These are phyloP conservation scores for Danio rerio DNA, from an alignment of 2,113 vertebrate genomes.

Conservation along the genomic window DNA sequence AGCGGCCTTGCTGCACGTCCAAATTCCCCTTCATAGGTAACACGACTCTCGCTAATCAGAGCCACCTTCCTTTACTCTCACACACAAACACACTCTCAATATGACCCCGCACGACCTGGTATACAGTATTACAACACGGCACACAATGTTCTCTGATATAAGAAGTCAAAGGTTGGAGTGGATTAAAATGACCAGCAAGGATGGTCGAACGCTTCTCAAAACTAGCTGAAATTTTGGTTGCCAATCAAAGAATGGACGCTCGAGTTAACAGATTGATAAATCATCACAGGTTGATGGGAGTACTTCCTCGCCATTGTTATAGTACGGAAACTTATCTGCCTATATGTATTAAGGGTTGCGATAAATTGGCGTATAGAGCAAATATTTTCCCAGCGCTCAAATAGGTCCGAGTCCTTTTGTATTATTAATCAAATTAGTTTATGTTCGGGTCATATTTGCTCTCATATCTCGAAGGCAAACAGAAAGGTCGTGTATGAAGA, in stretches of 20 bases:
- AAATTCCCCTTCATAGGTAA: slow-evolving; percentile 48
- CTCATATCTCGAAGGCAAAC: slow-evolving; percentile 54
- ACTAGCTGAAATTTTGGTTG: too few species aligned
- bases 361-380: slow-evolving; percentile 26
- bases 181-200: neutral
- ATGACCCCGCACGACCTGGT: slow-evolving; percentile 7
- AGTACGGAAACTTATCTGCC: slow-evolving; percentile 3
- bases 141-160: slow-evolving; percentile 58
- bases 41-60: slow-evolving; percentile 33
- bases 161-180: slow-evolving; percentile 26
- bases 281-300: slow-evolving; percentile 22
- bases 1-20: slow-evolving; percentile 65
- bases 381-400: slow-evolving; percentile 35
- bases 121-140: slow-evolving; percentile 51
- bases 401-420: slow-evolving; percentile 40
- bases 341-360: neutral
- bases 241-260: neutral
- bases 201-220: too few species aligned
- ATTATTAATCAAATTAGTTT: slow-evolving; percentile 58
- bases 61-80: slow-evolving; percentile 57
- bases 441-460: slow-evolving; percentile 64
- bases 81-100: slow-evolving; percentile 14
- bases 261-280: neutral
- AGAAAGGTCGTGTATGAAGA: slow-evolving; percentile 70
- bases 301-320: slow-evolving; percentile 26